Evolutionary conservation across 1,140 invertebrate species (phyloP).

Genomic region (Gerris buenoi): DNA sequence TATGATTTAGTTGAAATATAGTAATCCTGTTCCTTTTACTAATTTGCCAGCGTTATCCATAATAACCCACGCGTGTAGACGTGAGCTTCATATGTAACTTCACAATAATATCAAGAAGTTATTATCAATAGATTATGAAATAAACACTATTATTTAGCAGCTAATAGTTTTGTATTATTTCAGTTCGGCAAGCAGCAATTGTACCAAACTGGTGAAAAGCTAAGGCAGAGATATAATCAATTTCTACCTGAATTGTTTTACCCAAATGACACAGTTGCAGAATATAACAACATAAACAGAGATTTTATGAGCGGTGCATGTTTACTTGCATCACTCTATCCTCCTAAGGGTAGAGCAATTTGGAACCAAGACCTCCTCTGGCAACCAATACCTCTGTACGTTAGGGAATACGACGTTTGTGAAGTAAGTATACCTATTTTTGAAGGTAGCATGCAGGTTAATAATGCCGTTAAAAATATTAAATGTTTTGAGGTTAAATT

Average conservation of each 20-base stretch:
- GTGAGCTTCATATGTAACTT: too few relatives aligned
- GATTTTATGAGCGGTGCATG: constrained; percentile 74
- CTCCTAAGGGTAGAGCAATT: constrained; percentile 46
- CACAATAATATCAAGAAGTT: too few relatives aligned
- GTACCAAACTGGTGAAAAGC: constrained; percentile 54
- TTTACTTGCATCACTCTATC: constrained; percentile 68
- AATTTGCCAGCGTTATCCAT: too few relatives aligned
- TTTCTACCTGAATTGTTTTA: constrained; percentile 45
- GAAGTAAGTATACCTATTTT: neutral
- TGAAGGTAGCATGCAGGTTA: too few relatives aligned
- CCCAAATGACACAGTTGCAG: constrained; percentile 45
- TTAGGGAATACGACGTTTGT: neutral
- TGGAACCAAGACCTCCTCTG: constrained; percentile 59
- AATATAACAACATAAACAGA: constrained; percentile 62
- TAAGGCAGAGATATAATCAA: constrained; percentile 48
- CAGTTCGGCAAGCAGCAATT: constrained; percentile 63
- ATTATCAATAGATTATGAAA: too few relatives aligned
- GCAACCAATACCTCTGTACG: constrained; percentile 67
- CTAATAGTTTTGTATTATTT: constrained; percentile 19
- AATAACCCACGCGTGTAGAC: too few relatives aligned
- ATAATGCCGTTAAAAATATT: too few relatives aligned
- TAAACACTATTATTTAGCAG: neutral
- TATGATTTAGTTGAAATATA: too few relatives aligned
- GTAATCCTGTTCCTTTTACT: too few relatives aligned
- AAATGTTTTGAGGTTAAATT: too few relatives aligned